Percentiles rank a stretch among this genome's conserved stretches.
Evolutionary conservation across 1,140 invertebrate species (phyloP).

Genomic region (Semibalanus balanoides): DNA sequence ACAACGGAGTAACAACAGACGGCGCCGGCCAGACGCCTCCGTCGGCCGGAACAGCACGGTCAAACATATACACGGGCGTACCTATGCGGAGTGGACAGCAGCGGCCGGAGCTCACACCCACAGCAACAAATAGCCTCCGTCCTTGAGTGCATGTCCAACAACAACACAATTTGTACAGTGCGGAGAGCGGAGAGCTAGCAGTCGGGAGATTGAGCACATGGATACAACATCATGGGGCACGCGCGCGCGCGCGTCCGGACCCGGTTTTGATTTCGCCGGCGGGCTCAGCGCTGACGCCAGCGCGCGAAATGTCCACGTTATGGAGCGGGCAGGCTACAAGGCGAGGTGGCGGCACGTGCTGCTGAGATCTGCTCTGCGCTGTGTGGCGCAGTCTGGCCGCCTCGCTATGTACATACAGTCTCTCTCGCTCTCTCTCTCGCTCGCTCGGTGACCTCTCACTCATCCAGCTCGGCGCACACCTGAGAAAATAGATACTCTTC

Average conservation of each 20-base stretch:
- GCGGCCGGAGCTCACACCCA: neutral
- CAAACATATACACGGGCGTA: neutral
- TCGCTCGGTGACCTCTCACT: neutral
- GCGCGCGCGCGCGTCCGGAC: too few species aligned
- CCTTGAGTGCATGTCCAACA: neutral
- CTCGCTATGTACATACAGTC: too few species aligned
- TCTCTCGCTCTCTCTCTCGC: too few species aligned
- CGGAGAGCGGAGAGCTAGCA: neutral
- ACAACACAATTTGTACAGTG: conserved; percentile 1
- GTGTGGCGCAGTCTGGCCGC: too few species aligned
- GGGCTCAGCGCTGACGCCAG: too few species aligned
- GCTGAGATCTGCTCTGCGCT: too few species aligned
- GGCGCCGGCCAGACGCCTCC: too few species aligned
- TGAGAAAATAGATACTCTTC: conserved; percentile 1
- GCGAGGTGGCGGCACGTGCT: too few species aligned
- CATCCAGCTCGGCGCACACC: neutral
- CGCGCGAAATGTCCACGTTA: neutral
- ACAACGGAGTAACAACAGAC: too few species aligned
- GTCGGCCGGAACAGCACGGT: too few species aligned
- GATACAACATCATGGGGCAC: neutral
- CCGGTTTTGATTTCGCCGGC: too few species aligned
- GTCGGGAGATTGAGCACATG: neutral
- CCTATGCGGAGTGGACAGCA: neutral
- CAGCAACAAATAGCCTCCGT: neutral
- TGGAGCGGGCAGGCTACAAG: neutral